A percentile compares a stretch with the other conserved stretches of the same genome.
phyloP scores from a whole-genome alignment of 1,140 invertebrate species.

The Solenopsis invicta region DNA sequence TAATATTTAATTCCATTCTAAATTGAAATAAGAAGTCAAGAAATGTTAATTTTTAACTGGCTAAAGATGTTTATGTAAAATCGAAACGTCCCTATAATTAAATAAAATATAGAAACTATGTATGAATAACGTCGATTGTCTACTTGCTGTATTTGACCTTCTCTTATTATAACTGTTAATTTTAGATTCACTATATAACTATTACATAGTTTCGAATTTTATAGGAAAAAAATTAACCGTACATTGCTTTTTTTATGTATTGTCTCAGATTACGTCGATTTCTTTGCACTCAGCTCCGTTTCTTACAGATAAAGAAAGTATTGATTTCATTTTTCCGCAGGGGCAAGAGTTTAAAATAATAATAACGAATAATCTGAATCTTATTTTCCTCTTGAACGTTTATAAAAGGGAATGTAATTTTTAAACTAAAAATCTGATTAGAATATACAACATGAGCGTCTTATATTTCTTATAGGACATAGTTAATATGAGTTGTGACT shows the following conservation, averaged over 20 bases:
- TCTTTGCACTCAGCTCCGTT: background rate
- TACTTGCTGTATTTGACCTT: no score
- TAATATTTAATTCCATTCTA: background rate
- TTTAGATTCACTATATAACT: background rate
- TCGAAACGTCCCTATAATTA: no score
- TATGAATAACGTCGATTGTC: no score
- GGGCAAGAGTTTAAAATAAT: background rate
- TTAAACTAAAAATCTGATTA: background rate
- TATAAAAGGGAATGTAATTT: background rate
- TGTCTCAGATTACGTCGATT: background rate
- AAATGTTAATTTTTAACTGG: conserved; percentile 11
- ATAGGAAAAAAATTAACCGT: background rate
- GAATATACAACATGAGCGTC: background rate
- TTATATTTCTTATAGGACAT: background rate
- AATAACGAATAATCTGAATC: background rate
- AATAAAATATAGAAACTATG: no score
- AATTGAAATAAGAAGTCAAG: background rate
- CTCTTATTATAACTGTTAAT: no score
- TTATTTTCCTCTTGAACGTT: background rate
- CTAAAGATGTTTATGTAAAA: no score
- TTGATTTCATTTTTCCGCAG: background rate
- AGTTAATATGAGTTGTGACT: background rate
- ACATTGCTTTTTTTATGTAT: background rate
- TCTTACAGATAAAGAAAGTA: background rate
- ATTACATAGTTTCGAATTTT: background rate